Evolutionary conservation across 2,113 vertebrate genomes (phyloP), one percentile per base, ranked within the genome.

Genomic region (Machaerirhynchus nigripectus): DNA sequence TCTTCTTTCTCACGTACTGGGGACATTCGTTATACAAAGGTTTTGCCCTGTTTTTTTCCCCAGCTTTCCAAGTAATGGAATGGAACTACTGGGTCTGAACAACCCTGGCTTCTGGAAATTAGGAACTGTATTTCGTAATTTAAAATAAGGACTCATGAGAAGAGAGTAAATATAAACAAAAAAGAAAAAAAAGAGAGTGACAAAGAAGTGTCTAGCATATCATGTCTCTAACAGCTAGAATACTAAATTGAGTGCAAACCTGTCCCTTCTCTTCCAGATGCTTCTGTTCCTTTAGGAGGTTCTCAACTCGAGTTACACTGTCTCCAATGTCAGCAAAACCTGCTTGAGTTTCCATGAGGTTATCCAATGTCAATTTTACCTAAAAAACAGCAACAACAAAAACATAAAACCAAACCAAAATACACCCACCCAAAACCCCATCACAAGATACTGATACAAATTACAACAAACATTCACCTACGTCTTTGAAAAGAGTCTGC

Each of bases 311-410:
- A 42, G 96, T 89, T 52, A 98, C 97, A 35, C 98, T 98, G 83
- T 99, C 98, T 60, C 98, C 99, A 11, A 97, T 96, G 60, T 98
- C 98, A 35, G 98, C 96, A 70, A 99, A 97, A 56, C 95, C 90
- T 56, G 97, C 97, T 73, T 99, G 98, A 47, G 93, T 94, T 84
- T 98, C 98, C 97, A 98, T 97, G 84, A 99, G 92, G 75, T 92
- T 95, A 92, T 99, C 98, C 79, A 99, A 92, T 47, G 95, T 95
- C 53, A 98, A 95, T 97, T 99, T 99, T 40, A 99, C 98, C 99
- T 99, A 84, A 28, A 87, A 70, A 42, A 1, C 50, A 85, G 4
- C 16, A 83, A 53, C 26, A 77, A 53, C 7, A 67, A 40, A 65
- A 85, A 37, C 8, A 8, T 44, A 26, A 75, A 83, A 40, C 11